Evolutionary conservation across 2,888 invertebrate species (phyloP).

Genomic region (Linnaemya vulpina): DNA sequence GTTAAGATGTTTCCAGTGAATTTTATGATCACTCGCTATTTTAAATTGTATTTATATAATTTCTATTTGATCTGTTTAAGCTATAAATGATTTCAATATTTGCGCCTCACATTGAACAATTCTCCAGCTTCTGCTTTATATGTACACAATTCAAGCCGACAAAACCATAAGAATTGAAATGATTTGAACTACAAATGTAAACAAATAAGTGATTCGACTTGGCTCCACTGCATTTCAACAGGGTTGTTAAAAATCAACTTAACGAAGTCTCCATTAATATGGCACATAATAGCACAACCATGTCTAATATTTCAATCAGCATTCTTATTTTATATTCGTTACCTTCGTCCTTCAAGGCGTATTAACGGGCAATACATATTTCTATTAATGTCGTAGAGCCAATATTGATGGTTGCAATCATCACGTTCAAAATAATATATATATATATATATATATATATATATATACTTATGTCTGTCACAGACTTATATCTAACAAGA

Average conservation of each 20-base stretch:
- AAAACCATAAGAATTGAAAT: slow-evolving; percentile 13
- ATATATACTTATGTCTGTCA: too few species aligned
- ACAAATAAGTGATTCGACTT: slow-evolving; percentile 6
- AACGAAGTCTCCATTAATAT: too few species aligned
- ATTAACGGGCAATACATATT: too few species aligned
- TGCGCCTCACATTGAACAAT: background rate
- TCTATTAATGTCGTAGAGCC: too few species aligned
- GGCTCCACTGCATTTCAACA: slow-evolving; percentile 7
- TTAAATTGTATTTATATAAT: background rate
- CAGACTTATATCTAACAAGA: too few species aligned
- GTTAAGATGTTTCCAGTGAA: slow-evolving; percentile 8
- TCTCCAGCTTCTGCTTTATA: background rate
- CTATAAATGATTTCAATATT: background rate
- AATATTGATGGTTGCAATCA: too few species aligned
- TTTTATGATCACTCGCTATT: background rate
- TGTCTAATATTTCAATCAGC: too few species aligned
- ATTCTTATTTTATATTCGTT: too few species aligned
- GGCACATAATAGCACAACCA: too few species aligned
- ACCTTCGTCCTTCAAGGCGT: too few species aligned
- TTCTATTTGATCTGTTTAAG: background rate
- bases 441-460: too few species aligned
- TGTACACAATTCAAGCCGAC: background rate
- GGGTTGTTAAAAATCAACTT: background rate
- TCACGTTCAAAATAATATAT: too few species aligned
- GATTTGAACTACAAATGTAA: background rate